These are phyloP conservation scores for Spondyliosoma cantharus DNA, from an alignment of 2,797 vertebrate genomes.

Conservation along the genomic window DNA sequence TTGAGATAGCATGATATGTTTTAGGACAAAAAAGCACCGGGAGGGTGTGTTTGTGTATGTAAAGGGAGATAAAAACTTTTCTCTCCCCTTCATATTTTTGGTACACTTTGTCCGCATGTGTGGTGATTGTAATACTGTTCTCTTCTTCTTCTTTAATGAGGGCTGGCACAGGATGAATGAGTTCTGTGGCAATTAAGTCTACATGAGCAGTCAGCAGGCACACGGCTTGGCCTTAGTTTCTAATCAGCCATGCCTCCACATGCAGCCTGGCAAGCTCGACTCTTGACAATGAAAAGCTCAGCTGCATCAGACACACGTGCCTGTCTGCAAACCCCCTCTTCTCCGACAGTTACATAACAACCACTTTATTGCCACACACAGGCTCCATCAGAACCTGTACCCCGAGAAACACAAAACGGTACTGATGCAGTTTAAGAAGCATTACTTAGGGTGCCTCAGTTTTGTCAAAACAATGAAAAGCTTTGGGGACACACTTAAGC, in stretches of 20 bases:
- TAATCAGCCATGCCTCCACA: constrained; percentile 46
- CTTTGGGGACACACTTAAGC: not conserved
- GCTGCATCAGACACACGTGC: constrained; percentile 56
- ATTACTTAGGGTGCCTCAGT: not conserved
- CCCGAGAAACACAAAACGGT: constrained; percentile 12
- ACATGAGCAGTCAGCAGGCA: constrained; percentile 56
- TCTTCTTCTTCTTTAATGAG: constrained; percentile 32
- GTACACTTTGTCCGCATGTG: constrained; percentile 14
- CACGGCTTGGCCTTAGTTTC: constrained; percentile 41
- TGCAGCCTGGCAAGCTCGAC: constrained; percentile 41
- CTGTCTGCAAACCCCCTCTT: constrained; percentile 35
- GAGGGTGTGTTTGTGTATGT: constrained; percentile 17
- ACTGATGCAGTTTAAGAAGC: not conserved
- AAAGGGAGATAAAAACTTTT: constrained; percentile 2
- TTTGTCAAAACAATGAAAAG: not conserved
- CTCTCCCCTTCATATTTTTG: constrained; percentile 3
- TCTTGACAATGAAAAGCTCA: constrained; percentile 35
- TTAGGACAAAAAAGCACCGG: constrained; percentile 15
- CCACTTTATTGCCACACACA: constrained; percentile 37
- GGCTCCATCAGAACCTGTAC: constrained; percentile 31
- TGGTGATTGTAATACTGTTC: constrained; percentile 21
- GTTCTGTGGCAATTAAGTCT: constrained; percentile 25
- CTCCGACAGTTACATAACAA: constrained; percentile 51
- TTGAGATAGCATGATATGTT: constrained; percentile 38
- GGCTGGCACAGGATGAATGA: constrained; percentile 38